phyloP scores from a whole-genome alignment of 2,888 invertebrate genomes.

The Entomobrya proxima region DNA sequence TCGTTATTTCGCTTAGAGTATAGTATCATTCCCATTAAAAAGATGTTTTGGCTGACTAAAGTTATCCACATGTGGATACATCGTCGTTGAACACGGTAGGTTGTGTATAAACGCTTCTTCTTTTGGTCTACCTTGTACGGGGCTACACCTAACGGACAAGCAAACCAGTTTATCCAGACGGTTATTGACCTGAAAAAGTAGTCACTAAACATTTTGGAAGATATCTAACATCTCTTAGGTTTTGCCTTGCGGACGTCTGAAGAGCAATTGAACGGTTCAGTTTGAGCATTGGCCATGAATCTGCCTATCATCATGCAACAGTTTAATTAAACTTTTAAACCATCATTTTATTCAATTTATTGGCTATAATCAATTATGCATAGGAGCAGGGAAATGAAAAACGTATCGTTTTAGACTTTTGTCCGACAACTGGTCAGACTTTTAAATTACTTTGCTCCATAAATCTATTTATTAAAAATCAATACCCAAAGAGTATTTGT shows the following conservation, averaged over 20 bases:
- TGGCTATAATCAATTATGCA: too few species aligned
- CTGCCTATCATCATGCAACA: too few species aligned
- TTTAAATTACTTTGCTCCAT: too few species aligned
- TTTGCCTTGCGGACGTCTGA: not conserved
- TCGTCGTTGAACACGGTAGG: not conserved
- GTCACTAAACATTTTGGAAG: constrained; percentile 45
- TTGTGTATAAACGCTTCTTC: constrained; percentile 2
- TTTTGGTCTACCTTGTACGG: constrained; percentile 27
- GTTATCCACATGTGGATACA: constrained; percentile 18
- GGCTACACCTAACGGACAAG: constrained; percentile 9
- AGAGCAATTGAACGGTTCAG: too few species aligned
- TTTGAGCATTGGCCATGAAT: too few species aligned
- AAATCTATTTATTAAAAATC: too few species aligned
- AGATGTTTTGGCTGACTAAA: constrained; percentile 10
- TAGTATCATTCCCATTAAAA: constrained; percentile 13
- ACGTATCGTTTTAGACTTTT: too few species aligned
- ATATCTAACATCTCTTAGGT: not conserved
- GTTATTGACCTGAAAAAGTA: not conserved
- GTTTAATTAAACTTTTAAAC: too few species aligned
- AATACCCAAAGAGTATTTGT: too few species aligned
- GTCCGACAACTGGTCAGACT: too few species aligned
- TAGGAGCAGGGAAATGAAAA: too few species aligned
- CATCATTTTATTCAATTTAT: too few species aligned
- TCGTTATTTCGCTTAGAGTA: not conserved
- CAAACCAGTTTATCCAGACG: constrained; percentile 46